Conservation (phyloP, 2,113 vertebrate genomes). For the Synodontis membranacea region DNA sequence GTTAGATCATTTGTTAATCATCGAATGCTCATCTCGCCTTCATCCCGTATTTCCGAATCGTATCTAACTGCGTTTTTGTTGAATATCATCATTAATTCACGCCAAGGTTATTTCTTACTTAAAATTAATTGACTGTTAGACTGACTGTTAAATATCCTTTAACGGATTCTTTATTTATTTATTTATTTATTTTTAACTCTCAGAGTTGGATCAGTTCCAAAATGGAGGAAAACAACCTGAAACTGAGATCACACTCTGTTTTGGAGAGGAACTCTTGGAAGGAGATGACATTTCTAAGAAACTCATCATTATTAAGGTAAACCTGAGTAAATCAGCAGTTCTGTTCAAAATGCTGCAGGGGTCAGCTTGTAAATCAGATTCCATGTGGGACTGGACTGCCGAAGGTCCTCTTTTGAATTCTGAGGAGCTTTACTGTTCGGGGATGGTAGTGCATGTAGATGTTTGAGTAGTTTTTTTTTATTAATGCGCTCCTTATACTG, state of each 20-base stretch:
- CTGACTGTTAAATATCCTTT: neutral
- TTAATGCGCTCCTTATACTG: too few relatives aligned
- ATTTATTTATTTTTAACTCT: neutral
- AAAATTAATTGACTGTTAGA: neutral
- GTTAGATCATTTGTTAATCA: neutral
- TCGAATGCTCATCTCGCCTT: neutral
- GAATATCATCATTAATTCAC: neutral
- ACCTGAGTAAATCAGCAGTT: neutral
- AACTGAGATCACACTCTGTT: conserved; percentile 76
- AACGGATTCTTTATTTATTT: neutral
- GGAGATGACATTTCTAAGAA: conserved; percentile 62
- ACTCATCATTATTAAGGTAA: conserved; percentile 80
- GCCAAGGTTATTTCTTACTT: neutral
- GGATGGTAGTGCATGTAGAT: too few relatives aligned
- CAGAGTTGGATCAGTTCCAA: conserved; percentile 74
- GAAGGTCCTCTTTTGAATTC: neutral
- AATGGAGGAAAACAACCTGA: conserved; percentile 69
- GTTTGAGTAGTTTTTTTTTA: too few relatives aligned
- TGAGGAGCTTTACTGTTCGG: too few relatives aligned
- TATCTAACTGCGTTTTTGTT: too few relatives aligned
- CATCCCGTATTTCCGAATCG: neutral
- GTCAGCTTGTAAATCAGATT: neutral
- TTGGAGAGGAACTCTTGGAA: conserved; percentile 75
- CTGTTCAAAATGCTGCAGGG: neutral
- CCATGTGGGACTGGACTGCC: neutral